Conservation (phyloP, 1,140 invertebrate species). For the Mizuhopecten yessoensis region DNA sequence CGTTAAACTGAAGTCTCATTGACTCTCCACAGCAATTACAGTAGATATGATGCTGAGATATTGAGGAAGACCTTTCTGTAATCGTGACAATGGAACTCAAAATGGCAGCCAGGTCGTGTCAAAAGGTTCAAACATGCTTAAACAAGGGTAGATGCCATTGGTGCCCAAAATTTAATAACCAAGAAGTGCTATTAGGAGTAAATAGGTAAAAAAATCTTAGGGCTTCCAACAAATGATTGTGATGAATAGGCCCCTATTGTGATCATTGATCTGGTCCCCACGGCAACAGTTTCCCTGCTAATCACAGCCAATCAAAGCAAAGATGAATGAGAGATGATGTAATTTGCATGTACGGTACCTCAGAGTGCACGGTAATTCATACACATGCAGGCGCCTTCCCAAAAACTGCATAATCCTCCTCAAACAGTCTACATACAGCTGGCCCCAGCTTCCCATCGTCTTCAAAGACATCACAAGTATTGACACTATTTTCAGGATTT, state of each 20-base stretch:
- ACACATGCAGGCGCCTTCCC: not conserved
- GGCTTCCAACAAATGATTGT: not conserved
- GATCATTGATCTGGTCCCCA: constrained; percentile 5
- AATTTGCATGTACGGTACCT: not conserved
- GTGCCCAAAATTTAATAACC: not conserved
- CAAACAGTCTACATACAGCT: no score
- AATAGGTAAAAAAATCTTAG: constrained; percentile 21
- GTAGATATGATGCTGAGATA: not conserved
- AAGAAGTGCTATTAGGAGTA: not conserved
- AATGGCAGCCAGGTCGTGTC: not conserved
- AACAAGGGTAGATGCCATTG: not conserved
- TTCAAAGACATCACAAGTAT: no score
- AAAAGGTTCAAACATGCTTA: not conserved
- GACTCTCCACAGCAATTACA: not conserved
- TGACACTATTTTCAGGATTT: no score
- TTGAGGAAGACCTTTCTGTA: not conserved
- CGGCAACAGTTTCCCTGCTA: constrained; percentile 1
- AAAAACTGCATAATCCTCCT: not conserved
- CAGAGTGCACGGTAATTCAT: not conserved
- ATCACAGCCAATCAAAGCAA: constrained; percentile 19
- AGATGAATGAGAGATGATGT: constrained; percentile 6
- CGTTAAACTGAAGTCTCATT: not conserved
- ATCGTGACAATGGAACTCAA: not conserved
- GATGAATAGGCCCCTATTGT: constrained; percentile 22
- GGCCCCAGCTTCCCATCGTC: no score